Percentiles rank a stretch among this genome's conserved stretches.
Evolutionary conservation across 2,888 invertebrate genomes (phyloP).

Genomic region (Polydrusus cervinus): DNA sequence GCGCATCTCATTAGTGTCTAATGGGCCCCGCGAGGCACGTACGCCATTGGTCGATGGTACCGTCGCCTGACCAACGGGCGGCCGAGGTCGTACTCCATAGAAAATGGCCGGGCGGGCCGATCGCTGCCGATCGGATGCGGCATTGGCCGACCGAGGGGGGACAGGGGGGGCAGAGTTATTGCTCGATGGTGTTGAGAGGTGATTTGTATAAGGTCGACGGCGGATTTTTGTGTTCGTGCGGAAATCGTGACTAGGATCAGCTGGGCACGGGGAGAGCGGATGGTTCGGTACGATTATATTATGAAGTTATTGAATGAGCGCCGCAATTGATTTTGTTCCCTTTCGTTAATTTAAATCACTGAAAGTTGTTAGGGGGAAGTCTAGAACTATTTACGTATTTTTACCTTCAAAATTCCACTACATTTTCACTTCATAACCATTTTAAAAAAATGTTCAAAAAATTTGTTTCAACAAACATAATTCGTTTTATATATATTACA

Average conservation of each 20-base stretch:
- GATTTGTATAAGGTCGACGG: conserved; percentile 29
- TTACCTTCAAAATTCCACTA: too few relatives aligned
- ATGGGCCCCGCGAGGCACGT: conserved; percentile 63
- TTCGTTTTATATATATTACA: too few relatives aligned
- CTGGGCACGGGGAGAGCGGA: not conserved
- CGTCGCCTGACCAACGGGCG: conserved; percentile 62
- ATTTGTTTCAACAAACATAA: too few relatives aligned
- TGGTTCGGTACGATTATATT: conserved; percentile 14
- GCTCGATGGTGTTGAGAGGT: conserved; percentile 28
- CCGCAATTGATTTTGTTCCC: not conserved
- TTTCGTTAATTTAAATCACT: not conserved
- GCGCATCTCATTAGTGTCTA: conserved; percentile 70
- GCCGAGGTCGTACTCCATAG: conserved; percentile 65
- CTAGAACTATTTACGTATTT: too few relatives aligned
- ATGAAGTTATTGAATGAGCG: conserved; percentile 14
- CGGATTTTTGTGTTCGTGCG: conserved; percentile 21
- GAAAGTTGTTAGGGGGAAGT: too few relatives aligned
- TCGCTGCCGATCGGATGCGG: conserved; percentile 21
- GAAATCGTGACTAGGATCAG: conserved; percentile 31
- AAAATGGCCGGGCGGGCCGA: conserved; percentile 55
- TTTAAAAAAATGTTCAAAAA: too few relatives aligned
- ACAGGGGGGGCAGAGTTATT: not conserved
- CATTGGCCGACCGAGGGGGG: conserved; percentile 28
- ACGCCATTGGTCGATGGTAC: conserved; percentile 67
- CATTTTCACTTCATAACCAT: too few relatives aligned